Percentiles rank a stretch among this genome's conserved stretches.
These are phyloP conservation scores for Indicator maculatus DNA, from an alignment of 2,113 vertebrate species.

Conservation along the genomic window DNA sequence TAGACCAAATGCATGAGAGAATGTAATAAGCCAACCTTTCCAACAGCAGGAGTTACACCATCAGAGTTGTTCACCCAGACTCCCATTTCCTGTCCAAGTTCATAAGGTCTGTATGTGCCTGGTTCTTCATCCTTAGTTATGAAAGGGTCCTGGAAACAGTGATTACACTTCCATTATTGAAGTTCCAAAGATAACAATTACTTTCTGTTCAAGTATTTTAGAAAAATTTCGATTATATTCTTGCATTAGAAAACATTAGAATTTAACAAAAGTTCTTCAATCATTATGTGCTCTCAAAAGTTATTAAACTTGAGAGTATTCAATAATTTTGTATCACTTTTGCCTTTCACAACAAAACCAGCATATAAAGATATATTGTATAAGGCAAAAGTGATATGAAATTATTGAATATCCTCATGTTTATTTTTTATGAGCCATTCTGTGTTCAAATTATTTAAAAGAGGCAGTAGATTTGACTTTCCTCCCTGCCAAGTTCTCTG, in stretches of 20 bases:
- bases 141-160: conserved; percentile 62
- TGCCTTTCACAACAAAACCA: too few species aligned
- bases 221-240: not conserved
- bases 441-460: not conserved
- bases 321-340: too few species aligned
- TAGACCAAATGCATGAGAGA: not conserved
- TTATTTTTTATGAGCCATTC: not conserved
- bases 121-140: conserved; percentile 59
- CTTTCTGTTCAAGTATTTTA: not conserved
- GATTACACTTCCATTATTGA: not conserved
- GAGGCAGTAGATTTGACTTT: not conserved
- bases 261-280: not conserved
- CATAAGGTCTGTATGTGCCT: conserved; percentile 77
- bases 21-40: conserved; percentile 73
- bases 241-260: conserved; percentile 19
- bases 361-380: not conserved
- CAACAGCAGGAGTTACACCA: conserved; percentile 79
- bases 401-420: not conserved
- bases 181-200: not conserved
- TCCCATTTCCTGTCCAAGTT: conserved; percentile 76
- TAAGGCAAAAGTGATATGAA: not conserved
- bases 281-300: not conserved
- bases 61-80: conserved; percentile 85
- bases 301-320: not conserved
- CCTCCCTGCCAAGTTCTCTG: not conserved